Evolutionary conservation across 2,888 invertebrate species (phyloP), one percentile per base, ranked within the genome.

Genomic region (Chironomus riparius): DNA sequence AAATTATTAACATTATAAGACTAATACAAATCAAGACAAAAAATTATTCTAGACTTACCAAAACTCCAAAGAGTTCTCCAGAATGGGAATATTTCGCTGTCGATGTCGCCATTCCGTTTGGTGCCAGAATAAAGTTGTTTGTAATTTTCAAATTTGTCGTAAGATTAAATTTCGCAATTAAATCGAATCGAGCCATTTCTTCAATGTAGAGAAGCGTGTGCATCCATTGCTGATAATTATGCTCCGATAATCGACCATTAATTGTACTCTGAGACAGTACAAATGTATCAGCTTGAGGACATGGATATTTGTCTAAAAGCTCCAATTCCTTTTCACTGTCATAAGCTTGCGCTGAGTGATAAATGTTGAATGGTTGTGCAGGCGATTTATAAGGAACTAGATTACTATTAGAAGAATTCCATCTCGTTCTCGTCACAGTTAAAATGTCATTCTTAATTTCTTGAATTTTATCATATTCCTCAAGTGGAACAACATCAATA

Each of bases 191-290:
- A 3, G 92, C 91, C 83, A 92, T 88, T 83, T 93, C 93, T 82
- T 93, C 93, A 28, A 92, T 88, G 78, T 88, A 89, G 2, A 93
- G 84, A 79, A 93, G 83, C 79, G 92, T 91, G 80, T 93, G 92
- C 85, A 92, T 90, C 78, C 92, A 87, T 6, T 87, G 87, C 56
- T 89, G 85, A 81, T 93, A 93, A 81, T 92, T 92, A 78, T 88
- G 88, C 78, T 87, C 87, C 0, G 89, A 90, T 70, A 89, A 83
- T 65, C 85, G 85, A 78, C 90, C 90, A 18, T 86, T 85, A 77
- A 91, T 87, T 0, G 91, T 89, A 0, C 89, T 87, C 78, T 91
- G 90, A 0, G 91, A 90, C 7, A 92, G 82, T 3, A 87, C 86
- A 79, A 92, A 90, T 10, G 88, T 89, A 71, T 88, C 87, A 2